A percentile compares a stretch with the other conserved stretches of the same genome.
phyloP scores from a whole-genome alignment of 1,140 invertebrate genomes.

The Nephotettix cincticeps region DNA sequence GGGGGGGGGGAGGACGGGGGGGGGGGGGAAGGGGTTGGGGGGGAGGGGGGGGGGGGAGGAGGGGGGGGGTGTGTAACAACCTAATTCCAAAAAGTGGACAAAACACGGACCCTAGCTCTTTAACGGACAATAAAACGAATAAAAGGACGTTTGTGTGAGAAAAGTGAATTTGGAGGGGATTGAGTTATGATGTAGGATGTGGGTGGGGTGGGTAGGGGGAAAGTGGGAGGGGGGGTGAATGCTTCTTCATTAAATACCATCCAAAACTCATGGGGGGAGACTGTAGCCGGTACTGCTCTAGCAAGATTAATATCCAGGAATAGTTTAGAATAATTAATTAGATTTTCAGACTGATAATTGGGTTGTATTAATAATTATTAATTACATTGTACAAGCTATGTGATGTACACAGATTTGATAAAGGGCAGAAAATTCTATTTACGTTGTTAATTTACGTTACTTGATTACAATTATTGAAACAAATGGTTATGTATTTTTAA shows the following conservation, averaged over 20 bases:
- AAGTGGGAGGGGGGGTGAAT: not conserved
- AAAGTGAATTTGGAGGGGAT: conserved; percentile 3
- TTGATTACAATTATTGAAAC: no score
- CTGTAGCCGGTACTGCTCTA: no score
- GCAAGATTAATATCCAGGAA: no score
- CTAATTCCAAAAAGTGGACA: conserved; percentile 10
- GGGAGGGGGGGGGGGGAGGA: not conserved
- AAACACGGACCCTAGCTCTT: not conserved
- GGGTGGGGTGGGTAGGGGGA: not conserved
- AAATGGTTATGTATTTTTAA: no score
- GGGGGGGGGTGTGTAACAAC: not conserved
- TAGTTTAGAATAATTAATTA: no score
- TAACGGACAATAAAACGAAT: not conserved
- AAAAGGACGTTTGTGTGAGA: not conserved
- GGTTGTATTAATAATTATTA: no score
- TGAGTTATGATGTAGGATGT: not conserved
- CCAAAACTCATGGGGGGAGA: no score
- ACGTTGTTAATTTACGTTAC: no score
- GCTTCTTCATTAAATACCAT: not conserved
- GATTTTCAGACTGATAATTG: no score
- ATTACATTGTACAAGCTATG: no score
- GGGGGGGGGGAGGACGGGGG: not conserved
- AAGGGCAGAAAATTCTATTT: no score
- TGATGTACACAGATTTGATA: no score
- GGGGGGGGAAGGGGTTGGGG: not conserved